These are phyloP conservation scores for Drosophila asahinai DNA, from an alignment of 1,140 invertebrate genomes.

Conservation along the genomic window DNA sequence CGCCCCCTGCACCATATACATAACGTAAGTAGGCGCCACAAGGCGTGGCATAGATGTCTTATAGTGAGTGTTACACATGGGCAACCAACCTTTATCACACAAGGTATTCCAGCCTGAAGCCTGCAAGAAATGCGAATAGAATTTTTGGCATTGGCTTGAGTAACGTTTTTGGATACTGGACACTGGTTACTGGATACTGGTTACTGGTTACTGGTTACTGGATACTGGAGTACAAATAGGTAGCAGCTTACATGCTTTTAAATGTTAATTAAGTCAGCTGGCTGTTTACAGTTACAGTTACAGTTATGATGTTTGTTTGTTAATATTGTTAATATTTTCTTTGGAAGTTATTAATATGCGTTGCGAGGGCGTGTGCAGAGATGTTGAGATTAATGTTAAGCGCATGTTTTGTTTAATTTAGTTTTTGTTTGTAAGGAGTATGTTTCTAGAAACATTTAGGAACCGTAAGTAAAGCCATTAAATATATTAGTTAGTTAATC, in stretches of 20 bases:
- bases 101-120: conserved; percentile 84
- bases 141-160: conserved; percentile 70
- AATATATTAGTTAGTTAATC: conserved; percentile 37
- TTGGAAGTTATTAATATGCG: conserved; percentile 7
- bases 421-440: conserved; percentile 10
- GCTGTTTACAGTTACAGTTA: conserved; percentile 39
- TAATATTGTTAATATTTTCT: conserved; percentile 1
- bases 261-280: conserved; percentile 58
- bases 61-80: conserved; percentile 33
- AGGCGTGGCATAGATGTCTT: conserved; percentile 27
- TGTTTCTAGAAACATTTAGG: conserved; percentile 44
- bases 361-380: conserved; percentile 11
- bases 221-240: conserved; percentile 51
- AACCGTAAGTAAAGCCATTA: conserved; percentile 48
- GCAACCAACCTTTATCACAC: conserved; percentile 84
- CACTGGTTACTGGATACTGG: conserved; percentile 4
- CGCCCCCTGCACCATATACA: conserved; percentile 17
- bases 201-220: conserved; percentile 35
- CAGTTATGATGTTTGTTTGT: conserved; percentile 17
- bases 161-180: conserved; percentile 41
- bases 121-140: conserved; percentile 82
- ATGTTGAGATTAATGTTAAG: conserved; percentile 7
- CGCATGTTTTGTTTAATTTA: conserved; percentile 3
- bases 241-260: conserved; percentile 53
- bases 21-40: conserved; percentile 12